Evolutionary conservation across 2,888 invertebrate species (phyloP).

Genomic region (Capitulum mitella): DNA sequence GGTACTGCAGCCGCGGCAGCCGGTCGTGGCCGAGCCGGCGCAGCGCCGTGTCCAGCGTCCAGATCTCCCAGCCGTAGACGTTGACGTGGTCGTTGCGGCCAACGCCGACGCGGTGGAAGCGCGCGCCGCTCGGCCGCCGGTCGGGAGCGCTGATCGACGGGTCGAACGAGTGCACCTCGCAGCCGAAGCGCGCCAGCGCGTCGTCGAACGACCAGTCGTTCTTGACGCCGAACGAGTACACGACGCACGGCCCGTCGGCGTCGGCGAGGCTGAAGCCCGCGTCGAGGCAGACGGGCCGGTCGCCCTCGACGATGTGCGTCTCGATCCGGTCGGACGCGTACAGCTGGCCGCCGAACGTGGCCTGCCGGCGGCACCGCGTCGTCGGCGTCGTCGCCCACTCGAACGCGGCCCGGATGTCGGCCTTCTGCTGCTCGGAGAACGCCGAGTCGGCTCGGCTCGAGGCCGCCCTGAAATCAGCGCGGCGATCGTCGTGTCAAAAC

Average conservation of each 20-base stretch:
- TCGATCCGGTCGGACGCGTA: neutral
- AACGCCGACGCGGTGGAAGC: conserved; percentile 36
- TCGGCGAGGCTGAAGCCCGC: neutral
- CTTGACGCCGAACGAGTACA: conserved; percentile 32
- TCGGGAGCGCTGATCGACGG: conserved; percentile 35
- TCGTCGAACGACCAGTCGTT: conserved; percentile 37
- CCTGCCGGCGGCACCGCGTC: neutral
- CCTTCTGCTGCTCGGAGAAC: neutral
- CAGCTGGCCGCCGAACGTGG: neutral
- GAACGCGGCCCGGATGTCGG: neutral
- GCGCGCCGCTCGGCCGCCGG: conserved; percentile 38
- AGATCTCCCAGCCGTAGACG: conserved; percentile 39
- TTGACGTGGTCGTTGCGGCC: conserved; percentile 9
- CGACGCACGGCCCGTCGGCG: conserved; percentile 13
- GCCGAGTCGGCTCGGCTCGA: neutral
- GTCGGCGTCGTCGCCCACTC: neutral
- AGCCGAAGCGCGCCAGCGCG: conserved; percentile 36
- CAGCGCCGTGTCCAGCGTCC: conserved; percentile 40
- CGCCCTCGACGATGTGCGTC: conserved; percentile 22
- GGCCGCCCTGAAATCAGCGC: neutral
- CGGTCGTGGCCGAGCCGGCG: conserved; percentile 40
- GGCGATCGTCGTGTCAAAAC: no score
- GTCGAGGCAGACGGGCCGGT: conserved; percentile 28
- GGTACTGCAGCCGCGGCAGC: conserved; percentile 41
- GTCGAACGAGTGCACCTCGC: conserved; percentile 43